Evolutionary conservation across 2,888 invertebrate genomes (phyloP).

Genomic region (Xiphydria camelus): DNA sequence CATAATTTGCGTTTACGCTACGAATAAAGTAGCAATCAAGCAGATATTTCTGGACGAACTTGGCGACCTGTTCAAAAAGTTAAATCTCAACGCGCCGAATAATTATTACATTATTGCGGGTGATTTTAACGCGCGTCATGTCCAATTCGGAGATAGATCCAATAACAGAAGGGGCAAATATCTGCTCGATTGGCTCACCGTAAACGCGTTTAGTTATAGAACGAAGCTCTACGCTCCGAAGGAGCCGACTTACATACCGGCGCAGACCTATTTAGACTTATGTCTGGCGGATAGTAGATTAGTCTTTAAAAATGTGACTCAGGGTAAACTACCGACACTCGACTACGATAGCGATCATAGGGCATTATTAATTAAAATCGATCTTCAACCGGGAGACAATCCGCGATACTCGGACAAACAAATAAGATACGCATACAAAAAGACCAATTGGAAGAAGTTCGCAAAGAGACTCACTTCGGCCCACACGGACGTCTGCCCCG

Average conservation of each 20-base stretch:
- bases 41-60: not conserved
- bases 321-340: not conserved
- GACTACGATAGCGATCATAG: constrained; percentile 13
- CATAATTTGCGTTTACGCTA: constrained; percentile 13
- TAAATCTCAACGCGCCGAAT: not conserved
- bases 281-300: constrained; percentile 3
- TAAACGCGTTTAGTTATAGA: not conserved
- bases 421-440: constrained; percentile 1
- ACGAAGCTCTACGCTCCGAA: not conserved
- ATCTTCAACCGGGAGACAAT: not conserved
- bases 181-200: constrained; percentile 1
- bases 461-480: too few species aligned
- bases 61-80: not conserved
- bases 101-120: not conserved
- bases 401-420: not conserved
- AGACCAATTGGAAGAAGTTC: too few species aligned
- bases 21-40: not conserved
- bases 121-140: not conserved
- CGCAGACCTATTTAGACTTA: constrained; percentile 5
- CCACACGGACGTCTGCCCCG: not conserved
- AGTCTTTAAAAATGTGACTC: not conserved
- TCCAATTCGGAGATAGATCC: not conserved
- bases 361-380: too few species aligned
- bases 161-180: constrained; percentile 5
- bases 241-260: constrained; percentile 5